Conservation (phyloP, 2,797 vertebrate species). For the Spea hammondii region DNA sequence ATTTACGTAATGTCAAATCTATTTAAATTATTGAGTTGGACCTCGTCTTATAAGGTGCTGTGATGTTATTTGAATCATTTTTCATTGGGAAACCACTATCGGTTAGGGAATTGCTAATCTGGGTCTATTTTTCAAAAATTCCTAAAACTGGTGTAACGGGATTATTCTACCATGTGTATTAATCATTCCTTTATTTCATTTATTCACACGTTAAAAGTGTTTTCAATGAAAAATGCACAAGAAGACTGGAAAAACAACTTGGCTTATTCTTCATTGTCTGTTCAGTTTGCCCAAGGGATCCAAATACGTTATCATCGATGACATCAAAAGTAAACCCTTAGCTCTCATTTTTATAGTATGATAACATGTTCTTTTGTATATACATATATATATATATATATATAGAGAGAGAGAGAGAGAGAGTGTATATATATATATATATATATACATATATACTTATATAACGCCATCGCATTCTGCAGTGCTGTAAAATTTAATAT, state of each 20-base stretch:
- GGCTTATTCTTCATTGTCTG: neutral
- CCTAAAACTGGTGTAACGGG: neutral
- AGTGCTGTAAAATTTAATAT: too few relatives aligned
- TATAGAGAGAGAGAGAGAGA: too few relatives aligned
- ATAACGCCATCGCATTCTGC: too few relatives aligned
- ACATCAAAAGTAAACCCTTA: too few relatives aligned
- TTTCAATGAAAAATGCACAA: neutral
- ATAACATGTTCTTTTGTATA: too few relatives aligned
- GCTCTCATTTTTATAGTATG: too few relatives aligned
- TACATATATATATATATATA: too few relatives aligned
- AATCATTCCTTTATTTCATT: neutral
- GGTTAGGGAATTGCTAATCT: neutral
- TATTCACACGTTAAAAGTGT: neutral
- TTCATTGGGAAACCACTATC: constrained; percentile 5
- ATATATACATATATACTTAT: too few relatives aligned
- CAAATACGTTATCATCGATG: neutral
- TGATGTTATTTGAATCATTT: constrained; percentile 8
- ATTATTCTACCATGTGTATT: neutral
- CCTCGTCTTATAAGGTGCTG: neutral
- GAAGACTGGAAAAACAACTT: neutral
- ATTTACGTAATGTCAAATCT: constrained; percentile 26
- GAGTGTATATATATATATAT: too few relatives aligned
- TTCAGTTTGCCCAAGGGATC: neutral
- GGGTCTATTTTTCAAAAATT: neutral
- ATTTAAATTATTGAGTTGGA: neutral